Conservation (phyloP, 1,140 invertebrate species). For the Planococcus citri region DNA sequence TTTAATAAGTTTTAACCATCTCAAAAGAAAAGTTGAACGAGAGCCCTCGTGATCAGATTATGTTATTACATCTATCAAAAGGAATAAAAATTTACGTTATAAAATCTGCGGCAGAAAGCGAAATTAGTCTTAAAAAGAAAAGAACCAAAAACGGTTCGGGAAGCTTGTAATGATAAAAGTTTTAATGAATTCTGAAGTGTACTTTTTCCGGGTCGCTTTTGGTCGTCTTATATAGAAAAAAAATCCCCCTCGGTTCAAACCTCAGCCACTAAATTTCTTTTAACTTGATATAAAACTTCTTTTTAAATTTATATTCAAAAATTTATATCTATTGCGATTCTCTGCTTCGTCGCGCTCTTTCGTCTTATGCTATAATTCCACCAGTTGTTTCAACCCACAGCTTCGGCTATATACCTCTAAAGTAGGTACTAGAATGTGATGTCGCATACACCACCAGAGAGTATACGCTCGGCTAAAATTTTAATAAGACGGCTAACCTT, state of each 20-base stretch:
- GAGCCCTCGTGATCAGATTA: slow-evolving; percentile 17
- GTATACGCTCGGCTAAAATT: not conserved
- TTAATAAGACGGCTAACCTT: not conserved
- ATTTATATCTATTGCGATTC: slow-evolving; percentile 18
- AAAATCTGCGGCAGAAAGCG: not conserved
- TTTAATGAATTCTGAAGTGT: slow-evolving; percentile 19
- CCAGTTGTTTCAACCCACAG: not conserved
- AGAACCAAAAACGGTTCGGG: not conserved
- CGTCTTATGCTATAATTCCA: not conserved
- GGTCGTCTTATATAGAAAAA: not conserved
- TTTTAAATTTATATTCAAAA: slow-evolving; percentile 20
- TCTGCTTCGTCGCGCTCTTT: not conserved
- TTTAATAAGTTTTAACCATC: slow-evolving; percentile 19
- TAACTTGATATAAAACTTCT: slow-evolving; percentile 19
- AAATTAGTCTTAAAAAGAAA: slow-evolving; percentile 13
- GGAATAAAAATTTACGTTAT: slow-evolving; percentile 13
- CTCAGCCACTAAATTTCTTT: slow-evolving; percentile 11
- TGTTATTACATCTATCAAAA: slow-evolving; percentile 17
- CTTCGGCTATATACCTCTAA: not conserved
- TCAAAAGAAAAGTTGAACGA: slow-evolving; percentile 9
- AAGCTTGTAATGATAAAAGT: slow-evolving; percentile 18
- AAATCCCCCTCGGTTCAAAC: not conserved
- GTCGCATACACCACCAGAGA: too few relatives aligned
- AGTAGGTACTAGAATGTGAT: too few relatives aligned
- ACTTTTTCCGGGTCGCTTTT: slow-evolving; percentile 13